Conservation (phyloP, 2,113 vertebrate genomes). For the Microtus richardsoni region DNA sequence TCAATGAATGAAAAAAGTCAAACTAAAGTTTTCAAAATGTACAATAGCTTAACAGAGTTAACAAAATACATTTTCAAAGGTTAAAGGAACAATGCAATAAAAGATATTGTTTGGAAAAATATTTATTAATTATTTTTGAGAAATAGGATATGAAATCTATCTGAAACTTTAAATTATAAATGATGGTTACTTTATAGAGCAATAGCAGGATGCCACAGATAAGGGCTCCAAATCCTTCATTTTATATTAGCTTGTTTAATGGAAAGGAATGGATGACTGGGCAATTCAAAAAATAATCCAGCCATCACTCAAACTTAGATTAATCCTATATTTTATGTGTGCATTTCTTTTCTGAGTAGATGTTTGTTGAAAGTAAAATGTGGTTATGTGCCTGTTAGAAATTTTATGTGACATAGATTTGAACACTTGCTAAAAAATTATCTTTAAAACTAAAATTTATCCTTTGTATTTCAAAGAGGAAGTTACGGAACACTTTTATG, state of each 20-base stretch:
- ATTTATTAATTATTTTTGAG: conserved; percentile 48
- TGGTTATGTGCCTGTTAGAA: not conserved
- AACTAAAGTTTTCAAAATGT: not conserved
- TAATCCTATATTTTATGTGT: conserved; percentile 1
- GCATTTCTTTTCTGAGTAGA: not conserved
- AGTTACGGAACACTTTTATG: not conserved
- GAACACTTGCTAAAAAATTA: not conserved
- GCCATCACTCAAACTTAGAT: not conserved
- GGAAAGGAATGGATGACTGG: not conserved
- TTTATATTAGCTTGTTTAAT: conserved; percentile 44
- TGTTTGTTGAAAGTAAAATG: not conserved
- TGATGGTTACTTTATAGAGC: conserved; percentile 13
- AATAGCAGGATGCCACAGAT: not conserved
- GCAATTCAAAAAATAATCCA: not conserved
- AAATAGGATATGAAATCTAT: not conserved
- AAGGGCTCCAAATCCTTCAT: conserved; percentile 6
- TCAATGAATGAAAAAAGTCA: not conserved
- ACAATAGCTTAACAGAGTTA: not conserved
- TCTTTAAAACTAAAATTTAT: not conserved
- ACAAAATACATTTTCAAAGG: conserved; percentile 4
- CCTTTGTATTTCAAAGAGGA: not conserved
- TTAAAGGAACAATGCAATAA: not conserved
- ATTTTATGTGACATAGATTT: not conserved
- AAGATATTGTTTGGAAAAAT: not conserved
- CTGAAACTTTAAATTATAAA: conserved; percentile 16